Percentiles rank a stretch among this genome's conserved stretches.
phyloP scores from a whole-genome alignment of 2,888 invertebrate genomes.

The Acleris holmiana region DNA sequence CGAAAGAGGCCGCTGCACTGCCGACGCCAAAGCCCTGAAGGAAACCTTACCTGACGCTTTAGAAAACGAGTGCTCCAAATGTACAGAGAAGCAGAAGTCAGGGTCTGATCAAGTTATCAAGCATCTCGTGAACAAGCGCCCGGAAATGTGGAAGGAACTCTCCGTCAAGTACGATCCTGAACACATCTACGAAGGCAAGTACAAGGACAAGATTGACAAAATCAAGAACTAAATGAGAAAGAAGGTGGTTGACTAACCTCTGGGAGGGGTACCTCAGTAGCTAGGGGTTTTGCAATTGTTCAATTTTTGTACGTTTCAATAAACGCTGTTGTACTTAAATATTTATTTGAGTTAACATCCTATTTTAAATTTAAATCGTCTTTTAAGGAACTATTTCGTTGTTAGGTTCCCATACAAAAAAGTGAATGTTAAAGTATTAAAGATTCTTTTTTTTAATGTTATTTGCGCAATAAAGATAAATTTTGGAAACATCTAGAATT shows the following conservation, averaged over 20 bases:
- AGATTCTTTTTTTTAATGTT: no score
- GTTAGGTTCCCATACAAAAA: no score
- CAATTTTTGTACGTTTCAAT: constrained; percentile 28
- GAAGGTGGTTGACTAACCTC: not conserved
- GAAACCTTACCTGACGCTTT: constrained; percentile 89
- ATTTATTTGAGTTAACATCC: not conserved
- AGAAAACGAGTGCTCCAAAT: constrained; percentile 87
- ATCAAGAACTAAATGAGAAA: constrained; percentile 49
- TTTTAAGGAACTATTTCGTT: no score
- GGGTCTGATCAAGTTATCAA: constrained; percentile 87
- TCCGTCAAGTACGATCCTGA: constrained; percentile 89
- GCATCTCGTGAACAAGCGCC: constrained; percentile 87
- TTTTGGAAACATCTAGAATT: no score
- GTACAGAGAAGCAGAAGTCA: constrained; percentile 84
- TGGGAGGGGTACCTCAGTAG: constrained; percentile 22
- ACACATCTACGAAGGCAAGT: constrained; percentile 86
- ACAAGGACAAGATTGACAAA: constrained; percentile 78
- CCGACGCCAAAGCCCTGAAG: constrained; percentile 86
- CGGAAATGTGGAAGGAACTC: constrained; percentile 87
- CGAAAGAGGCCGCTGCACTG: constrained; percentile 86
- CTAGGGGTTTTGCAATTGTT: constrained; percentile 22
- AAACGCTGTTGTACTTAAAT: constrained; percentile 30
- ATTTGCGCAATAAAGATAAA: no score
- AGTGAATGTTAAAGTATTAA: no score
- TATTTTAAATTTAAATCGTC: not conserved